These are phyloP conservation scores for Heliothis peltigera DNA, from an alignment of 2,888 invertebrate species.

Conservation along the genomic window DNA sequence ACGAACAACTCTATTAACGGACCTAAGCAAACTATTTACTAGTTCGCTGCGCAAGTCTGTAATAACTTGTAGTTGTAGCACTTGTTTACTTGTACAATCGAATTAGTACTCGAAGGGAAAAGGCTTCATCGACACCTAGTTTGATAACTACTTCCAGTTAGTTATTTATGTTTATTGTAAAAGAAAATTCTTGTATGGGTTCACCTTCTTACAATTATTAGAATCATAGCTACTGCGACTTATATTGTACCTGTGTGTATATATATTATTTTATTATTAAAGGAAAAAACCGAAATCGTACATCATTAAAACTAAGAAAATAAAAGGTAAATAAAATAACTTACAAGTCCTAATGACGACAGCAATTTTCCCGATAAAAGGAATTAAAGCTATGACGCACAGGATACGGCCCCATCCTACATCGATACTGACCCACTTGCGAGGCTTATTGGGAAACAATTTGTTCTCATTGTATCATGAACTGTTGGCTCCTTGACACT, in stretches of 20 bases:
- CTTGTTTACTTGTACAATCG: constrained; percentile 62
- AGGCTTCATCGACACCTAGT: constrained; percentile 63
- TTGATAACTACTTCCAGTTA: constrained; percentile 45
- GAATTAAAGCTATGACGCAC: not conserved
- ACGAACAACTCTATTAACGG: constrained; percentile 39
- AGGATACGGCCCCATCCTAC: not conserved
- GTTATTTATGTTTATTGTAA: constrained; percentile 21
- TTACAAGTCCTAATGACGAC: not conserved
- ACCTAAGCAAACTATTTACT: constrained; percentile 37
- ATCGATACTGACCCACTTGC: constrained; percentile 22
- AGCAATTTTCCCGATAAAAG: not conserved
- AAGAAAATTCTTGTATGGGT: not conserved
- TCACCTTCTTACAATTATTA: constrained; percentile 4
- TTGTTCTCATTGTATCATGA: constrained; percentile 35
- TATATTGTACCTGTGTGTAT: no score
- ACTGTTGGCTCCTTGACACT: constrained; percentile 40
- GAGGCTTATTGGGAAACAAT: constrained; percentile 38
- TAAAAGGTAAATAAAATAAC: no score
- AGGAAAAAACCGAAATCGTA: no score
- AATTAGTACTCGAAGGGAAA: constrained; percentile 56
- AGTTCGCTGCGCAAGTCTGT: constrained; percentile 36
- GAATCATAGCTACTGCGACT: not conserved
- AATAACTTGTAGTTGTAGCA: constrained; percentile 39
- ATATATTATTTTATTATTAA: no score
- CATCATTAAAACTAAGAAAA: no score